Evolutionary conservation across 2,113 vertebrate species (phyloP).

Genomic region (Amphilophus citrinellus): DNA sequence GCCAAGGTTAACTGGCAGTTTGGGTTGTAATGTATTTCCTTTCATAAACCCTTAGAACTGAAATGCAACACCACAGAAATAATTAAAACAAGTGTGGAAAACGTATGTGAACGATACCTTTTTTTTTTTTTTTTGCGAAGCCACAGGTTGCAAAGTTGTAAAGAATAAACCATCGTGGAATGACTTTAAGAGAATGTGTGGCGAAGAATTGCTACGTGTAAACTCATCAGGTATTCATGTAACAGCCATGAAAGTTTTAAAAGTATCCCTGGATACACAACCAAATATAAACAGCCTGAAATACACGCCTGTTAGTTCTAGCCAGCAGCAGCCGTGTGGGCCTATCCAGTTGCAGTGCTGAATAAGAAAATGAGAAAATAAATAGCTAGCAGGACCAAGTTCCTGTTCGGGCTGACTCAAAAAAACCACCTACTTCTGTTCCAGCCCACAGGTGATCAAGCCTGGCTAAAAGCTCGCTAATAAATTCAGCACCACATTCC

Average conservation of each 20-base stretch:
- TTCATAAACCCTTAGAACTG: conserved; percentile 65
- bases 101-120: conserved; percentile 25
- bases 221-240: conserved; percentile 56
- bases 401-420: conserved; percentile 62
- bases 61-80: conserved; percentile 45
- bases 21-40: conserved; percentile 62
- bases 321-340: conserved; percentile 47
- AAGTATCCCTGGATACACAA: conserved; percentile 58
- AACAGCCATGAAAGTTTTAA: conserved; percentile 51
- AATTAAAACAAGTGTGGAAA: conserved; percentile 37
- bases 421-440: conserved; percentile 51
- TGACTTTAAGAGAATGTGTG: background rate
- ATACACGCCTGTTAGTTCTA: conserved; percentile 33
- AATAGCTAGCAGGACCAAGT: conserved; percentile 53
- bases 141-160: background rate
- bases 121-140: background rate
- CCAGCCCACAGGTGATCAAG: conserved; percentile 57
- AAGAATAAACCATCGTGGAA: conserved; percentile 2
- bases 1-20: conserved; percentile 60
- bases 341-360: conserved; percentile 72
- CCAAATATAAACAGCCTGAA: conserved; percentile 74
- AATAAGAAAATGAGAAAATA: conserved; percentile 67
- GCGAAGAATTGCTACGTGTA: conserved; percentile 41
- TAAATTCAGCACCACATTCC: conserved; percentile 56
- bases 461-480: conserved; percentile 42